A percentile compares a stretch with the other conserved stretches of the same genome.
These are phyloP conservation scores for Malurus splendens DNA, from an alignment of 2,797 vertebrate genomes.

Conservation along the genomic window DNA sequence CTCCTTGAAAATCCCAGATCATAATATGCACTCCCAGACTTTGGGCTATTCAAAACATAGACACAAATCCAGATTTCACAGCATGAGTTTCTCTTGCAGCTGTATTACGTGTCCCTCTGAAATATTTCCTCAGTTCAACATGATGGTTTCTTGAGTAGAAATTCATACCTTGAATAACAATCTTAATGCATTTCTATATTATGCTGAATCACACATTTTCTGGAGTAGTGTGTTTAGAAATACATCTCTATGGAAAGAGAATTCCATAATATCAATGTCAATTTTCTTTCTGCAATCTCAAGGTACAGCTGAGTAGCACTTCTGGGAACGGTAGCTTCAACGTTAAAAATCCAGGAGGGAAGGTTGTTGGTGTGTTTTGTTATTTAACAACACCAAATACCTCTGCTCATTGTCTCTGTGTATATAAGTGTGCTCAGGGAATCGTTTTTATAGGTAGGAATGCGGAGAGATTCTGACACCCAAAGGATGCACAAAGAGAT, in stretches of 20 bases:
- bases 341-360: not conserved
- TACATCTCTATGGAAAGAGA: not conserved
- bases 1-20: not conserved
- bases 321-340: not conserved
- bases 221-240: not conserved
- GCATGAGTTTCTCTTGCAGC: not conserved
- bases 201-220: not conserved
- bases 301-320: not conserved
- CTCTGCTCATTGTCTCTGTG: not conserved
- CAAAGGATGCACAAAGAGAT: constrained; percentile 64
- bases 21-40: rapidly evolving
- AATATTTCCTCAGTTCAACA: not conserved
- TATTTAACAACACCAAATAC: not conserved
- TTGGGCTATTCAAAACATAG: not conserved
- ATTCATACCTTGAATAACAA: not conserved
- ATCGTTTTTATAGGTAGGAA: constrained; percentile 62
- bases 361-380: not conserved
- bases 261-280: not conserved
- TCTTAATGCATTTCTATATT: not conserved
- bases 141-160: not conserved
- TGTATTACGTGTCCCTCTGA: not conserved
- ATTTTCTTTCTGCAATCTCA: not conserved
- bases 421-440: constrained; percentile 41
- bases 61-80: not conserved
- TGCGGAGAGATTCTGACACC: constrained; percentile 62